These are phyloP conservation scores for Drosophila lacteicornis DNA, from an alignment of 1,140 invertebrate species.

Conservation along the genomic window DNA sequence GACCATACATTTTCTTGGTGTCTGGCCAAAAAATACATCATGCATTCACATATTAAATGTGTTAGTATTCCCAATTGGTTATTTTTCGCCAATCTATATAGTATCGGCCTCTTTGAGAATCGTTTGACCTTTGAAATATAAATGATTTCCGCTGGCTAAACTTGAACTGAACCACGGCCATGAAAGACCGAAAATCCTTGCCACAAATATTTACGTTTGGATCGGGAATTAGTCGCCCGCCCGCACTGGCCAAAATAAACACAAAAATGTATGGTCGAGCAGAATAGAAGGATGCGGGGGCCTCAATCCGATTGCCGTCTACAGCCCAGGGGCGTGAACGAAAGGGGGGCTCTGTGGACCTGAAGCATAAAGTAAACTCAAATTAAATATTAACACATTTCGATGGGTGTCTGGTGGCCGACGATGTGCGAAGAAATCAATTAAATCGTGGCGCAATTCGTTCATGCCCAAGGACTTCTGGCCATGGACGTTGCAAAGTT, in stretches of 20 bases:
- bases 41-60: constrained; percentile 11
- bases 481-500: neutral
- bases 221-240: constrained; percentile 45
- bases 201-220: constrained; percentile 43
- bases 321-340: neutral
- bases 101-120: constrained; percentile 22
- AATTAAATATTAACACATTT: constrained; percentile 65
- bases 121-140: constrained; percentile 59
- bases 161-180: constrained; percentile 61
- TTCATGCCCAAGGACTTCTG: constrained; percentile 26
- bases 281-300: constrained; percentile 3
- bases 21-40: constrained; percentile 58
- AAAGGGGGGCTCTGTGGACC: neutral
- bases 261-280: constrained; percentile 28
- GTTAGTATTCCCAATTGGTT: constrained; percentile 36
- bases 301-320: constrained; percentile 32
- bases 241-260: constrained; percentile 49
- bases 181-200: constrained; percentile 35
- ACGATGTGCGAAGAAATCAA: constrained; percentile 61
- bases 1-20: constrained; percentile 64
- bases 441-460: constrained; percentile 41
- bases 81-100: constrained; percentile 25
- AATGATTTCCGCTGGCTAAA: constrained; percentile 36
- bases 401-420: constrained; percentile 19
- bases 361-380: constrained; percentile 47